Evolutionary conservation across 2,888 invertebrate species (phyloP), one percentile per base, ranked within the genome.

Genomic region (Slavum lentiscoides): DNA sequence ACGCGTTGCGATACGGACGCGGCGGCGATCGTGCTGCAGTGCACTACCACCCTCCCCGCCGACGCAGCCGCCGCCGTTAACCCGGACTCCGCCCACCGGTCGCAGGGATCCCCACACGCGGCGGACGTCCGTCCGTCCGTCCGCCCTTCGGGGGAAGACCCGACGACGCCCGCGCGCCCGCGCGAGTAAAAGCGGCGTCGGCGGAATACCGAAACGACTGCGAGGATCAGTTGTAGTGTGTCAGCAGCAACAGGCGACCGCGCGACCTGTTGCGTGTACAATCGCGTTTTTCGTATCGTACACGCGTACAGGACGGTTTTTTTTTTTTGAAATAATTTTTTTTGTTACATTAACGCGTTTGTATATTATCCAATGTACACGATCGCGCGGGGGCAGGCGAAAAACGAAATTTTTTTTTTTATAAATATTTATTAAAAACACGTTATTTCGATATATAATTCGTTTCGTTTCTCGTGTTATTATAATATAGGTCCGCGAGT

Each of bases 241-340:
- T 80, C 80, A 72, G 80, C 77, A 70, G 77, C 80, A 80, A 80
- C 80, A 80, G 80, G 80, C 80, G 80, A 80, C 80, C 80, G 75
- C 30, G 59, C 23, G 70, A 80, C 80, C 80, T 72, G 80, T 80
- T 72, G 80, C 72, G 30, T 30, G 30, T 30, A 30, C 30, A 30
- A 30, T 30, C 30, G 30, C 4, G 30, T 2, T 30, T 30, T 30
- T 30, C 30, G 62, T 64, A 75, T n/a, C 23, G 19, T 68, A 68
- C 15, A 23, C 23, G 23, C 15, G 17, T 68, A 49, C 9, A 9
- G 17, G 39, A n/a, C n/a, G n/a, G n/a, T 30, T 30, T 30, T 30
- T 30, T 30, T 30, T 30, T 30, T 30, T 30, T 4, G 30, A 30
- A 2, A 30, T 30, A 30, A 30, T 49, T 9, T n/a, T n/a, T n/a